These are phyloP conservation scores for Bufotes viridis DNA, from an alignment of 2,797 vertebrate genomes.

Conservation along the genomic window DNA sequence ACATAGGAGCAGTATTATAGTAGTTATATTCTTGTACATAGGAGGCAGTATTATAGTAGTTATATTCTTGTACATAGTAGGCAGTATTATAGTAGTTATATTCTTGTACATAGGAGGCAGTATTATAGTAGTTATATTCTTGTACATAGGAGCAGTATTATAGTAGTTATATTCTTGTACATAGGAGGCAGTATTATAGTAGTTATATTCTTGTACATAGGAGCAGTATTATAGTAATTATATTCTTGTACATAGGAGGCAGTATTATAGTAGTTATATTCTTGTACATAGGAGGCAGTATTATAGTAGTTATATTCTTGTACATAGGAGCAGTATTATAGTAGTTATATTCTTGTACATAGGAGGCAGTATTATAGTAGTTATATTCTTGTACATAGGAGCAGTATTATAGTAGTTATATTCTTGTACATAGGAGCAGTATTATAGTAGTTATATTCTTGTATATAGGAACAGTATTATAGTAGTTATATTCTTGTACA, in stretches of 20 bases:
- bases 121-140: background rate
- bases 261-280: conserved; percentile 3
- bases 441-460: conserved; percentile 26
- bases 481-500: conserved; percentile 15
- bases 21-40: background rate
- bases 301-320: background rate
- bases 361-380: background rate
- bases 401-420: conserved; percentile 20
- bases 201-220: conserved; percentile 19
- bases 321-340: conserved; percentile 1
- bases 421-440: background rate
- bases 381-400: conserved; percentile 1
- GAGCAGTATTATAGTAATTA: conserved; percentile 6
- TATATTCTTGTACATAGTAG: conserved; percentile 15
- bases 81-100: conserved; percentile 24
- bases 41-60: background rate
- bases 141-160: conserved; percentile 2
- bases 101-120: background rate
- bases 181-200: background rate
- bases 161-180: background rate
- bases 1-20: conserved; percentile 1
- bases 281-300: background rate
- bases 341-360: conserved; percentile 13
- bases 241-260: background rate
- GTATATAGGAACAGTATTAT: conserved; percentile 15